Conservation (phyloP, 1,140 invertebrate species). For the Elymnias hypermnestra region DNA sequence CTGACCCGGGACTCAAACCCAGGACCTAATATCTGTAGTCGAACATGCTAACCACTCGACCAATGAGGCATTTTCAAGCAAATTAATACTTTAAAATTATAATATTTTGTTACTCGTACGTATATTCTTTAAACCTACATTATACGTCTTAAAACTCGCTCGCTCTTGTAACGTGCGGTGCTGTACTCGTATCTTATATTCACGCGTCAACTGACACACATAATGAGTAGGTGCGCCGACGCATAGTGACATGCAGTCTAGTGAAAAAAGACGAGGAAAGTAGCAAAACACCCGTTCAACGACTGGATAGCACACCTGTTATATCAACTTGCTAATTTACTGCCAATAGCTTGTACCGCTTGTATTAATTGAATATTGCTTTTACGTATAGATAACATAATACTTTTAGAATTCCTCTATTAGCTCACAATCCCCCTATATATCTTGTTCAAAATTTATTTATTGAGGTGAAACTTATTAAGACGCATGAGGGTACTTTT, state of each 20-base stretch:
- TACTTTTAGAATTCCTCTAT: too few species aligned
- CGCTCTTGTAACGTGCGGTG: slow-evolving; percentile 4
- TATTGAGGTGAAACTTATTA: too few species aligned
- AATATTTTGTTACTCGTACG: too few species aligned
- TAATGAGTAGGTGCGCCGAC: slow-evolving; percentile 19
- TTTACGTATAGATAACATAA: too few species aligned
- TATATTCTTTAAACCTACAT: neutral
- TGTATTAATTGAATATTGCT: neutral
- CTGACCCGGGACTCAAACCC: neutral
- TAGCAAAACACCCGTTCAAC: slow-evolving; percentile 20
- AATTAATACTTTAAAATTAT: too few species aligned
- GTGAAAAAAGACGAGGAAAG: slow-evolving; percentile 26
- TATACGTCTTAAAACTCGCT: neutral
- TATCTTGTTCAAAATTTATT: too few species aligned
- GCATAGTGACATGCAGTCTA: slow-evolving; percentile 23
- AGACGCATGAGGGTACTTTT: too few species aligned
- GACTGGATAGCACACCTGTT: slow-evolving; percentile 12
- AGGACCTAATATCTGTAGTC: too few species aligned
- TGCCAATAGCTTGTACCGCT: neutral
- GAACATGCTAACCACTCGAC: too few species aligned
- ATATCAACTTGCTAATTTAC: slow-evolving; percentile 9
- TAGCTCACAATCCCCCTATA: too few species aligned
- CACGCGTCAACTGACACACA: slow-evolving; percentile 19
- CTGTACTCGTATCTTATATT: neutral
- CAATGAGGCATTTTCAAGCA: too few species aligned